Evolutionary conservation across 2,113 vertebrate genomes (phyloP).

Genomic region (Penelope pileata): DNA sequence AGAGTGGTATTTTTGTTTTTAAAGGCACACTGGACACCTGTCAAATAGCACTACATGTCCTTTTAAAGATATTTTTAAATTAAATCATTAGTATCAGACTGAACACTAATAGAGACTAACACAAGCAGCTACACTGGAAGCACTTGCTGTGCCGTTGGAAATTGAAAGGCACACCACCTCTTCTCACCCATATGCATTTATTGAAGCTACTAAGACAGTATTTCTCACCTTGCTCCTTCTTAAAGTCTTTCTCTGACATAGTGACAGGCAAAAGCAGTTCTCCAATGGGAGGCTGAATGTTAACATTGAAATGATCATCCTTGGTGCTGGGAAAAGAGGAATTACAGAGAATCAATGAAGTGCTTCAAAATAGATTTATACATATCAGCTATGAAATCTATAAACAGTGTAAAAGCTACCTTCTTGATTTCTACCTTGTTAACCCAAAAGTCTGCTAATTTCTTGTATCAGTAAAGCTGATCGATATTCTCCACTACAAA

Average conservation of each 20-base stretch:
- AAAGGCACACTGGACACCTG: slow-evolving; percentile 15
- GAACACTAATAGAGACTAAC: not conserved
- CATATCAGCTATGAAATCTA: not conserved
- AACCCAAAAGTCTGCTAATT: not conserved
- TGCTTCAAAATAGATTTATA: not conserved
- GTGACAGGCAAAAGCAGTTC: slow-evolving; percentile 89
- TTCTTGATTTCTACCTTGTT: not conserved
- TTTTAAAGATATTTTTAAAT: slow-evolving; percentile 18
- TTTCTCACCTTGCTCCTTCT: slow-evolving; percentile 89
- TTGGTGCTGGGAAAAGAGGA: slow-evolving; percentile 84
- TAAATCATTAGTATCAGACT: not conserved
- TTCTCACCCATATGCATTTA: not conserved
- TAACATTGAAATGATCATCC: slow-evolving; percentile 89
- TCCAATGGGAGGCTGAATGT: slow-evolving; percentile 90
- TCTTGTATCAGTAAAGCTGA: not conserved
- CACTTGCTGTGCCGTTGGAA: not conserved
- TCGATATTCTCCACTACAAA: not conserved
- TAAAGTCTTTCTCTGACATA: slow-evolving; percentile 92
- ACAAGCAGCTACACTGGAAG: not conserved
- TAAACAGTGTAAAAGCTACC: not conserved
- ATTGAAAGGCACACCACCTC: not conserved
- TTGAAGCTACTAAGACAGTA: not conserved
- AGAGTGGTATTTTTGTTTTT: not conserved
- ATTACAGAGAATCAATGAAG: slow-evolving; percentile 24
- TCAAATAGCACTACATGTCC: not conserved